A percentile compares a stretch with the other conserved stretches of the same genome.
phyloP scores from a whole-genome alignment of 2,113 vertebrate genomes.

The Chloropsis cyanopogon region DNA sequence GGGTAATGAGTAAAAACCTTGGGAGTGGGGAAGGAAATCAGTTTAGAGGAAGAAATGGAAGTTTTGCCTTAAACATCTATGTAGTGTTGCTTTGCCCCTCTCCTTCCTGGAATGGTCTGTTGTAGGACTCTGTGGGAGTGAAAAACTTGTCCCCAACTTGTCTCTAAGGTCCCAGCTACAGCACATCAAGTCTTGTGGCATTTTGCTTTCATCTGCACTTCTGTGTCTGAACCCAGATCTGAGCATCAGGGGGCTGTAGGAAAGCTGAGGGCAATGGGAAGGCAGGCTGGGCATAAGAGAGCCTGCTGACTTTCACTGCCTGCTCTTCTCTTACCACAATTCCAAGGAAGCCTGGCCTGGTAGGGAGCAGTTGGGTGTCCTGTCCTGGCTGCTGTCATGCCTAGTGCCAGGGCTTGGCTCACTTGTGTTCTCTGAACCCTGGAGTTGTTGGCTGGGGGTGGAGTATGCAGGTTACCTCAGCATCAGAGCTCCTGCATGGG shows the following conservation, averaged over 20 bases:
- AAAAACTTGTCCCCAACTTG: not conserved
- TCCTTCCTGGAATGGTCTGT: not conserved
- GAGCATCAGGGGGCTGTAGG: not conserved
- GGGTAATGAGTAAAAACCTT: constrained; percentile 10
- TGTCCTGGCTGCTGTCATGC: not conserved
- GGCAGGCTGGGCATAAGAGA: not conserved
- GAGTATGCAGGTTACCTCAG: not conserved
- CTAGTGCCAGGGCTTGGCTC: not conserved
- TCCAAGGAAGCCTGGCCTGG: not conserved
- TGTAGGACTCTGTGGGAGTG: not conserved
- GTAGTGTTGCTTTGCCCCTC: not conserved
- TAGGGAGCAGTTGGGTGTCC: not conserved
- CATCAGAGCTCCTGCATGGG: not conserved
- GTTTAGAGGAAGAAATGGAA: constrained; percentile 6
- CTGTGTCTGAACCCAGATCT: not conserved
- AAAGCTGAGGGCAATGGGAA: not conserved
- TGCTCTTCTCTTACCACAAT: not conserved
- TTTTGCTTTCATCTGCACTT: not conserved
- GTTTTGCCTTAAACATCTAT: not conserved
- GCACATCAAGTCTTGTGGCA: not conserved
- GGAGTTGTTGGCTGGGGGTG: not conserved
- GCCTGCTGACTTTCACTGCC: not conserved
- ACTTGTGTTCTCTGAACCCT: not conserved
- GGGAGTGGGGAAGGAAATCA: constrained; percentile 20
- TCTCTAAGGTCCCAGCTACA: not conserved